These are phyloP conservation scores for Lasioglossum figueresi DNA, from an alignment of 2,888 invertebrate genomes.

Conservation along the genomic window DNA sequence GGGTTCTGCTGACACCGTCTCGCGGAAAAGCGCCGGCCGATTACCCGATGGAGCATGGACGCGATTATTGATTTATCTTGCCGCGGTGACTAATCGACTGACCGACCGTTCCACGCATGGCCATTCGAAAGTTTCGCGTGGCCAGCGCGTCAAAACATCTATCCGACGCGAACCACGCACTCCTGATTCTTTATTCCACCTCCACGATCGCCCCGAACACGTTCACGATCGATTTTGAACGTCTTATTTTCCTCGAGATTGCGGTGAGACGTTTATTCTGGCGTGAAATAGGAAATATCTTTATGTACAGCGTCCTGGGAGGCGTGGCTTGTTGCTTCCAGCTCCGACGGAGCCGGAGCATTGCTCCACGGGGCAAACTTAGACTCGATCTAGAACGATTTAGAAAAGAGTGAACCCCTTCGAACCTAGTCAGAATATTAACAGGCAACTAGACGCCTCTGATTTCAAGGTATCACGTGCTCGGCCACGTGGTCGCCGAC, in stretches of 20 bases:
- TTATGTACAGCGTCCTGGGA: not conserved
- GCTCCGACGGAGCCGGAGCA: not conserved
- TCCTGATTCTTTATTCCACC: no score
- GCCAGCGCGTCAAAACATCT: not conserved
- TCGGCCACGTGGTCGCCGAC: conserved; percentile 43
- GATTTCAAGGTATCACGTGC: conserved; percentile 8
- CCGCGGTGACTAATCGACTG: conserved; percentile 33
- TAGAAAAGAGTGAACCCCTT: not conserved
- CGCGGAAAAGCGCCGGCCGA: conserved; percentile 18
- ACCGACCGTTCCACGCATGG: conserved; percentile 3
- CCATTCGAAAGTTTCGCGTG: not conserved
- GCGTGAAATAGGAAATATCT: not conserved
- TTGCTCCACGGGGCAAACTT: not conserved
- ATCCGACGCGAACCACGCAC: not conserved
- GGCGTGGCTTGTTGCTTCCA: not conserved
- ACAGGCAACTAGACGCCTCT: not conserved
- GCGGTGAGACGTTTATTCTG: not conserved
- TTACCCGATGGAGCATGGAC: conserved; percentile 2
- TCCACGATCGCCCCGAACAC: not conserved
- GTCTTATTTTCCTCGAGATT: not conserved
- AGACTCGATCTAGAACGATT: not conserved
- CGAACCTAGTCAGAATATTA: not conserved
- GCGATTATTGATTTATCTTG: conserved; percentile 32
- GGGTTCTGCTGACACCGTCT: not conserved
- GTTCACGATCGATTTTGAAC: not conserved